Percentiles rank a stretch among this genome's conserved stretches.
Evolutionary conservation across 2,888 invertebrate genomes (phyloP).

Genomic region (Heliconius aoede): DNA sequence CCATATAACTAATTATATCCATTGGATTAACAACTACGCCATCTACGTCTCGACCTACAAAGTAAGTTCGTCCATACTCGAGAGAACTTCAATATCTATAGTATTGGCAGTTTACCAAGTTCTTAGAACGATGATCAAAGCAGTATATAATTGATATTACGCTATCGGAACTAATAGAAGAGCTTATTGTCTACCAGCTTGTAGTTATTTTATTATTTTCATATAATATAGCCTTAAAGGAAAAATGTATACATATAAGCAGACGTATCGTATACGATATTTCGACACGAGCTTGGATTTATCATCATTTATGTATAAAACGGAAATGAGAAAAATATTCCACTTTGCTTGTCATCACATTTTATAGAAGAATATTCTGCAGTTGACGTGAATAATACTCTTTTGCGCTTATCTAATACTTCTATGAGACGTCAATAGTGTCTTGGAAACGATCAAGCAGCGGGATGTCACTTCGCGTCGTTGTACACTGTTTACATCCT

Average conservation of each 20-base stretch:
- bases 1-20: constrained; percentile 11
- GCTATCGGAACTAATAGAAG: background rate
- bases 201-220: background rate
- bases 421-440: constrained; percentile 35
- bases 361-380: constrained; percentile 14
- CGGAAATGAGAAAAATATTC: constrained; percentile 11
- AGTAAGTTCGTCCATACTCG: constrained; percentile 9
- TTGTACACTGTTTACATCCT: constrained; percentile 13
- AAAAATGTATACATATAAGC: background rate
- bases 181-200: background rate
- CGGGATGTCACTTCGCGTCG: constrained; percentile 27
- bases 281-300: background rate
- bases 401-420: constrained; percentile 33
- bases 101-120: constrained; percentile 28
- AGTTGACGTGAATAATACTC: constrained; percentile 30
- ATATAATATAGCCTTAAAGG: background rate
- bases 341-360: constrained; percentile 15
- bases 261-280: background rate
- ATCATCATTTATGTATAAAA: background rate
- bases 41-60: constrained; percentile 11
- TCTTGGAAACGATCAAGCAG: constrained; percentile 32
- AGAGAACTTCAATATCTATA: constrained; percentile 22
- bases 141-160: constrained; percentile 24
- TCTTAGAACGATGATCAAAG: constrained; percentile 9
- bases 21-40: constrained; percentile 8